Conservation (phyloP, 2,797 vertebrate species). For the Leptatherina wallacei region DNA sequence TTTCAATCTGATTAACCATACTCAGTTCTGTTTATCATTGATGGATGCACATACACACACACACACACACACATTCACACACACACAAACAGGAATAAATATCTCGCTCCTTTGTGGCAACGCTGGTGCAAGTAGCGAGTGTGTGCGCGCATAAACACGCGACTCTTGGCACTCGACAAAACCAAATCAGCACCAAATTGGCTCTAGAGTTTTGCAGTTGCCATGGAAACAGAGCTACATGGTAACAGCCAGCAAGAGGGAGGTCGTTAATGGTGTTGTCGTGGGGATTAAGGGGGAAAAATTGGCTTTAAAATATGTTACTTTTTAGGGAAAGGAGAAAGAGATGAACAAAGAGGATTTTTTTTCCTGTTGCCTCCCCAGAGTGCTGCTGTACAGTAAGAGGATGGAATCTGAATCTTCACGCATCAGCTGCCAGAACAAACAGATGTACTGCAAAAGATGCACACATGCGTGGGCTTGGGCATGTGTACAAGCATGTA, state of each 20-base stretch:
- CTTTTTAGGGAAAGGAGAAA: constrained; percentile 38
- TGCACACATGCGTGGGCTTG: constrained; percentile 26
- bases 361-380: neutral
- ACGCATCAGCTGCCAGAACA: constrained; percentile 57
- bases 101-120: constrained; percentile 35
- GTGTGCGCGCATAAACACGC: constrained; percentile 28
- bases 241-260: constrained; percentile 41
- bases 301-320: constrained; percentile 13
- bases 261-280: constrained; percentile 39
- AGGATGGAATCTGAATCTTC: constrained; percentile 32
- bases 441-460: constrained; percentile 38
- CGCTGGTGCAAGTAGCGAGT: neutral
- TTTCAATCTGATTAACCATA: neutral
- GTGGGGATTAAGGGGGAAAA: constrained; percentile 43
- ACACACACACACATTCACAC: constrained; percentile 3
- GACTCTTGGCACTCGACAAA: constrained; percentile 38
- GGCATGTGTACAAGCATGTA: constrained; percentile 30
- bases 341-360: constrained; percentile 44
- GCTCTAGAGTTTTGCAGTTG: constrained; percentile 53
- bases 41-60: neutral
- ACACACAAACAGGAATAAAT: neutral
- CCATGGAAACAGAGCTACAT: constrained; percentile 75
- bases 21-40: neutral
- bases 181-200: constrained; percentile 47
- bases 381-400: neutral